Evolutionary conservation across 1,140 invertebrate genomes (phyloP).

Genomic region (Macrotrachela quadricornifera): DNA sequence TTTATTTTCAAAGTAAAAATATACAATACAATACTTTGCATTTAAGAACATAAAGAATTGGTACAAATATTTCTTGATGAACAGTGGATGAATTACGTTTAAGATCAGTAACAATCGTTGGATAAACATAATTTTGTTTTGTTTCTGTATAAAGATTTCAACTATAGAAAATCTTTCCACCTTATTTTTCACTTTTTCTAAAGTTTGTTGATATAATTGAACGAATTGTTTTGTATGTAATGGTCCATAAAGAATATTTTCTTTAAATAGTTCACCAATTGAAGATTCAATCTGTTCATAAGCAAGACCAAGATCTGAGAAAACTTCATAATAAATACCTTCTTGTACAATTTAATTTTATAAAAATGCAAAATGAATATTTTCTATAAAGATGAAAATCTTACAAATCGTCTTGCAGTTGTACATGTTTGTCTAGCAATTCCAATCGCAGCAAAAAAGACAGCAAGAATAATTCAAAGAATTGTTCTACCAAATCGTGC

Average conservation of each 20-base stretch:
- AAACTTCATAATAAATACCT: slow-evolving; percentile 46
- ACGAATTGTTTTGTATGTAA: slow-evolving; percentile 61
- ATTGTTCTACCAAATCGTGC: slow-evolving; percentile 68
- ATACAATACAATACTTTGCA: slow-evolving; percentile 17
- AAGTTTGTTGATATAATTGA: slow-evolving; percentile 47
- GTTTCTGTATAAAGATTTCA: slow-evolving; percentile 57
- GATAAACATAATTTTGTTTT: slow-evolving; percentile 75
- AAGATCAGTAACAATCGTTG: slow-evolving; percentile 73
- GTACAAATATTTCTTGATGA: slow-evolving; percentile 79
- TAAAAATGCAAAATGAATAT: background rate
- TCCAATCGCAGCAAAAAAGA: slow-evolving; percentile 43
- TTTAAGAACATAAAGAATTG: slow-evolving; percentile 83
- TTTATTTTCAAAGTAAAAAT: no score
- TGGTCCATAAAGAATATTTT: slow-evolving; percentile 66
- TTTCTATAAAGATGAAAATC: background rate
- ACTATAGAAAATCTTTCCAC: slow-evolving; percentile 51
- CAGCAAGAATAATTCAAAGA: slow-evolving; percentile 30
- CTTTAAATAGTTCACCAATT: slow-evolving; percentile 73
- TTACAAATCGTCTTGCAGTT: slow-evolving; percentile 31
- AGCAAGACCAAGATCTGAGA: slow-evolving; percentile 49
- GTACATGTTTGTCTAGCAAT: slow-evolving; percentile 84
- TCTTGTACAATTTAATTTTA: slow-evolving; percentile 31
- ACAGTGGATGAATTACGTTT: slow-evolving; percentile 58
- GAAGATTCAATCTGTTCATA: slow-evolving; percentile 45
- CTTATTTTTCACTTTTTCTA: slow-evolving; percentile 49